Base-by-base conservation (phyloP, 2,888 invertebrate genomes). In the Gerosis bhagava region DNA sequence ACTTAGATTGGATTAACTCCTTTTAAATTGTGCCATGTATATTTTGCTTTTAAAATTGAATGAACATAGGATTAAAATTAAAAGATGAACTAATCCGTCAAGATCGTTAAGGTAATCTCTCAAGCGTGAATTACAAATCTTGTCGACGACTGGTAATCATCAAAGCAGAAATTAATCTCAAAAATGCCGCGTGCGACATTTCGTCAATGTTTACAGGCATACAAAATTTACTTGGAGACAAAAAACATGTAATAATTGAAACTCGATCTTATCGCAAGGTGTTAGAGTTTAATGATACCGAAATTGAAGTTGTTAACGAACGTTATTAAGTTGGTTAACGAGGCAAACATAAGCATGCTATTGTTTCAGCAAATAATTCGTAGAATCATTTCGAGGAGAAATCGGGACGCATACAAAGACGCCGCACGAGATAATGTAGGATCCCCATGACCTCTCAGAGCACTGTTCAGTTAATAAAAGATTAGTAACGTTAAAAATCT, bases 291-390 rank as follows among this genome's bases (percentile, higher is more conserved):
- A 2, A 11, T 6, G 21, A 31, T 31, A 8, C n/a, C 8, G 17
- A 13, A 37, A 13, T 25, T 6, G 36, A 11, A 16, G 16, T 36
- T 36, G 24, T 42, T 45, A 22, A 22, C 31, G 6, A 15, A 31
- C 39, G 32, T 31, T 52, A 31, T 50, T 53, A 51, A 56, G 46
- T 63, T 69, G 58, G 70, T 68, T 64, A 67, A 65, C 63, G 67
- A 63, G 63, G 70, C 72, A 76, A 73, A 78, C 67, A 70, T 70
- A 73, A 80, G 65, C 67, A 71, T 74, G 75, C 70, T 84, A 83
- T 87, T 86, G 84, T 83, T 83, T 82, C 73, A 82, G 82, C 79
- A 86, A 87, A 87, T 87, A 83, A 73, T 86, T 81, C 86, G 70
- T 65, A 70, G 87, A 86, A 83, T 75, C 73, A 67, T 74, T 65